Percentiles rank a stretch among this genome's conserved stretches.
These are phyloP conservation scores for Lacerta bilineata DNA, from an alignment of 2,797 vertebrate genomes.

Conservation along the genomic window DNA sequence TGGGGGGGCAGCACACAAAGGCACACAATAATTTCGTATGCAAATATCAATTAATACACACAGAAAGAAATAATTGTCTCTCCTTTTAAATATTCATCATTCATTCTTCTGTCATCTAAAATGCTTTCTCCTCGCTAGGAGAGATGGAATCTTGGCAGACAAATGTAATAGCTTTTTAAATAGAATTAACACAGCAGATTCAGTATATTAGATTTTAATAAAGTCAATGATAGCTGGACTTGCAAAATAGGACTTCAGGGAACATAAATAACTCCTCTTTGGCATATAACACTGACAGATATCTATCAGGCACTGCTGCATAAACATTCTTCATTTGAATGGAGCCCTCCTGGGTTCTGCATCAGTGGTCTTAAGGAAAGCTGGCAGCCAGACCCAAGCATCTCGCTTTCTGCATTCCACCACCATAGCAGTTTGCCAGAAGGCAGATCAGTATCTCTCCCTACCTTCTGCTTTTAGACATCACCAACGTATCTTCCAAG, in stretches of 20 bases:
- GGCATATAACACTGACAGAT: conserved; percentile 9
- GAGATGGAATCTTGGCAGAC: not conserved
- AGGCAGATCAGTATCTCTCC: not conserved
- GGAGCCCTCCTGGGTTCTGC: no score
- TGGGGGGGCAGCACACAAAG: not conserved
- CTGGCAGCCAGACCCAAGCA: not conserved
- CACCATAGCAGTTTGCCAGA: not conserved
- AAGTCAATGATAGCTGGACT: not conserved
- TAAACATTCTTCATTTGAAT: not conserved
- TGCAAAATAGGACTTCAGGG: not conserved
- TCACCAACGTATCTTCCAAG: not conserved
- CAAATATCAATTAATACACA: conserved; percentile 13
- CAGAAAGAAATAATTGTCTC: not conserved
- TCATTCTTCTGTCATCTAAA: not conserved
- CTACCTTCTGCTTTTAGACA: not conserved
- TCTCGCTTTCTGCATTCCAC: not conserved
- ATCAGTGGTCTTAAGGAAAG: not conserved
- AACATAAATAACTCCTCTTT: not conserved
- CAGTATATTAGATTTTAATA: conserved; percentile 37
- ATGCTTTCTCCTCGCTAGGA: conserved; percentile 7
- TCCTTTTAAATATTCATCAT: conserved; percentile 5
- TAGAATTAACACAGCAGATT: not conserved
- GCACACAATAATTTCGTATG: not conserved
- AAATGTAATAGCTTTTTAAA: conserved; percentile 16
- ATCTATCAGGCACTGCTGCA: not conserved